phyloP scores from a whole-genome alignment of 2,113 vertebrate species.

The Nothoprocta perdicaria region DNA sequence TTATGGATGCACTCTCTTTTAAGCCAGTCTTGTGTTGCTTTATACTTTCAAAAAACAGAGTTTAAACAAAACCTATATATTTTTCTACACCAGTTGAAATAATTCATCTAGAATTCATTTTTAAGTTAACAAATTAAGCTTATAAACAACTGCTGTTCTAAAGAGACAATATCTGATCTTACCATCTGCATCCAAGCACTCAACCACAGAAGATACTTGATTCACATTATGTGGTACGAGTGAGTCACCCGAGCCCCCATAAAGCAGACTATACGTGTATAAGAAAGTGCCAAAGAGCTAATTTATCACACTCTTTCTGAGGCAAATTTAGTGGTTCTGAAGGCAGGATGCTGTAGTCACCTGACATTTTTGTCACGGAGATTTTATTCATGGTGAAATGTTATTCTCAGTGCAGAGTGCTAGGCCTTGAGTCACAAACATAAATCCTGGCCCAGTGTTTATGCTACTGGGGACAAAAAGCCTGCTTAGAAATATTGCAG shows the following conservation, averaged over 20 bases:
- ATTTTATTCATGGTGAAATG: neutral
- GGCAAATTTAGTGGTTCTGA: neutral
- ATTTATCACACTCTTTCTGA: neutral
- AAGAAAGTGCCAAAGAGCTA: neutral
- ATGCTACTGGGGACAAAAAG: constrained; percentile 19
- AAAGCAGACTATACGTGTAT: neutral
- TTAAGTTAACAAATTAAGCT: neutral
- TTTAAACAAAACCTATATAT: neutral
- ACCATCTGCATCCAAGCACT: neutral
- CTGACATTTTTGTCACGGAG: rapidly evolving
- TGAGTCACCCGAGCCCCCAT: neutral
- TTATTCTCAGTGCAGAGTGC: neutral
- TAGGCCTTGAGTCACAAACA: neutral
- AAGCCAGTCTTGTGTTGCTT: neutral
- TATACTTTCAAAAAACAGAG: neutral
- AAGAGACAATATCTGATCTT: neutral
- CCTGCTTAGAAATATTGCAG: neutral
- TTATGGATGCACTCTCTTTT: neutral
- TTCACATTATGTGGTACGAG: neutral
- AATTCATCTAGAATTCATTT: neutral
- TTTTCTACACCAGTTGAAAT: neutral
- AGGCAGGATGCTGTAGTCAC: neutral
- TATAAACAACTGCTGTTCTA: neutral
- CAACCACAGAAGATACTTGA: neutral
- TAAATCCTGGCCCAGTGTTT: constrained; percentile 12